Conservation (phyloP, 2,797 vertebrate species). For the Peromyscus eremicus region DNA sequence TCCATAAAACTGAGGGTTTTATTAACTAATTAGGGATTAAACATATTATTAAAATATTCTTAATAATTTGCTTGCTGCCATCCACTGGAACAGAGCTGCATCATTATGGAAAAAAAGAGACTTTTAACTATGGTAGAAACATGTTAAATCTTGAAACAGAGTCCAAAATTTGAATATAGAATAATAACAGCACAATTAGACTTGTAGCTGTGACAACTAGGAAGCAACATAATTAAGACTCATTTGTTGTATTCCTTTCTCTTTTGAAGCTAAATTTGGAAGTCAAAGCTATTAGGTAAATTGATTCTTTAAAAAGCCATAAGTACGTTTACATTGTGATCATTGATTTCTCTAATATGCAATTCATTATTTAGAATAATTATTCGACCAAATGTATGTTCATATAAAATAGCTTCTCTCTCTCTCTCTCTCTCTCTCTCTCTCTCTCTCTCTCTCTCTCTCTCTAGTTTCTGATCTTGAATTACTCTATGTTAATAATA, state of each 20-base stretch:
- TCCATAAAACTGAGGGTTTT: conserved; percentile 82
- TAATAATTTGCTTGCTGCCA: conserved; percentile 84
- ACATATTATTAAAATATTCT: conserved; percentile 83
- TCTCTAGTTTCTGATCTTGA: neutral
- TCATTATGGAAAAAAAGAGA: conserved; percentile 65
- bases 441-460: no score
- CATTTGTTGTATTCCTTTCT: conserved; percentile 7
- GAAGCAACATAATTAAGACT: neutral
- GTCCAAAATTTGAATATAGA: conserved; percentile 45
- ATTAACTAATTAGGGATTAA: conserved; percentile 86
- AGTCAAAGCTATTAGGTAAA: neutral
- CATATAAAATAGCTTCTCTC: neutral
- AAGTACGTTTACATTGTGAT: neutral
- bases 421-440: no score
- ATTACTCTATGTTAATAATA: neutral
- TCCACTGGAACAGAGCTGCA: conserved; percentile 70
- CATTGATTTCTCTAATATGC: neutral
- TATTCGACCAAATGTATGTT: neutral
- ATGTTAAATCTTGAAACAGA: neutral
- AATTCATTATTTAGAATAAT: neutral
- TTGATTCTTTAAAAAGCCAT: neutral
- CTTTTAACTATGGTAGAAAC: conserved; percentile 52
- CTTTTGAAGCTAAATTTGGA: neutral
- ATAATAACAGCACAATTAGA: neutral
- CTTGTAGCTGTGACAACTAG: neutral